Conservation (phyloP, 92 coral and sea anemone genomes). For the Isaurus tuberculatus region DNA sequence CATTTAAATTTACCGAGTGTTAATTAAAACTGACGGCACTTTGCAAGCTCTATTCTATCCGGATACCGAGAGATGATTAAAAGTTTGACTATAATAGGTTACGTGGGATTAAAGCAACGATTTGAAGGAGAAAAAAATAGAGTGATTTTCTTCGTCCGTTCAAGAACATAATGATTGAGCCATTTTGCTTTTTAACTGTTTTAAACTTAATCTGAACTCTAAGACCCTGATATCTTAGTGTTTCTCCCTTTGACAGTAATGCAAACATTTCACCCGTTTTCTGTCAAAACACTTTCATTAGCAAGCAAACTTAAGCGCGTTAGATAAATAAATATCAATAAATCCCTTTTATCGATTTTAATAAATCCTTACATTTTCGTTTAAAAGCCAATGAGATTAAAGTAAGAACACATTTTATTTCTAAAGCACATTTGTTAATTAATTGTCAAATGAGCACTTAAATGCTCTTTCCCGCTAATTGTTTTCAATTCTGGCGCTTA, state of each 20-base stretch:
- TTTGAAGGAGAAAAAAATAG: not conserved
- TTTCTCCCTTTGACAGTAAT: not conserved
- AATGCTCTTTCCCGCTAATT: not conserved
- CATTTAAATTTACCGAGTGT: not conserved
- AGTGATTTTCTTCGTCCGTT: not conserved
- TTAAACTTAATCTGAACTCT: not conserved
- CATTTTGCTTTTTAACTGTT: not conserved
- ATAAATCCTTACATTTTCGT: not conserved
- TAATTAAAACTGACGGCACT: conserved; percentile 3
- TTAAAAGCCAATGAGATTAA: not conserved
- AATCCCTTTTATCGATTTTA: not conserved
- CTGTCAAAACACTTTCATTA: not conserved
- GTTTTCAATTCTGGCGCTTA: not conserved
- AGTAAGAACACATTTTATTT: not conserved
- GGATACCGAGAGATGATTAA: not conserved
- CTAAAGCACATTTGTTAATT: not conserved
- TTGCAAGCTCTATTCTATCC: not conserved
- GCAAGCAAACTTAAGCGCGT: not conserved
- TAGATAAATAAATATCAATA: not conserved
- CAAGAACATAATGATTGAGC: not conserved
- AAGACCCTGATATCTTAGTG: not conserved
- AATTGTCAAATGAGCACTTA: not conserved
- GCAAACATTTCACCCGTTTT: not conserved
- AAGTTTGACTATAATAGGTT: not conserved
- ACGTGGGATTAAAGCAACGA: not conserved